Base-by-base conservation (phyloP, 2,797 vertebrate species). In the Pangasius larnaudii region DNA sequence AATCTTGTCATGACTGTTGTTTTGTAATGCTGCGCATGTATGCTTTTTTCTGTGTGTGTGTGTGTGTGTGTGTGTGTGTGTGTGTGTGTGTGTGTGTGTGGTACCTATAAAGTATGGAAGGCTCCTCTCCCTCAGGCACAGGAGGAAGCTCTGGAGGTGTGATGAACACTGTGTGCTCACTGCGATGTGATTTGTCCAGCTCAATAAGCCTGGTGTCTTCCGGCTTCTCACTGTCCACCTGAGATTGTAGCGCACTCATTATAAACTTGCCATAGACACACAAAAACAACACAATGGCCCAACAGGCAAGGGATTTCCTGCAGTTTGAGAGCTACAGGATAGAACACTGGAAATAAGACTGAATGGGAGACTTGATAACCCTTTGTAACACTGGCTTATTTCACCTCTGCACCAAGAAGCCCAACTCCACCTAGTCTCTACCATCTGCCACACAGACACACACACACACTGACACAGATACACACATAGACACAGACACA, bases 161-260 rank as follows among this genome's bases (percentile, higher is more conserved):
- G 94, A 99, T 97, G 90, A 98, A 99, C 88, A 99, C 99, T 0
- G 99, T 99, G 93, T 99, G 99, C 92, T 99, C 99, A 13, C 98
- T 99, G 94, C 95, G 96, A 94, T 99, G 97, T 24, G 99, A 99
- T 87, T 99, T 98, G 90, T 99, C 98, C 94, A 99, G 94, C 92
- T 99, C 99, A 82, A 99, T 99, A 77, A 99, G 97, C 74, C 97
- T 96, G 14, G 95, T 95, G 89, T 99, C 99, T 90, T 98, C 97
- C 24, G 92, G 96, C 91, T 95, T 96, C 81, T 99, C 99, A 42
- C 90, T 95, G 93, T 99, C 98, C 91, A 98, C 96, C 98, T 99
- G 93, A 18, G 51, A 59, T 72, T 81, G 85, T 89, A 88, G 85
- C 58, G 84, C 16, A 84, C 65, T 79, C 65, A 79, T 90, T 65